Conservation (phyloP, 92 coral and sea anemone species). For the Phymanthus crucifer region DNA sequence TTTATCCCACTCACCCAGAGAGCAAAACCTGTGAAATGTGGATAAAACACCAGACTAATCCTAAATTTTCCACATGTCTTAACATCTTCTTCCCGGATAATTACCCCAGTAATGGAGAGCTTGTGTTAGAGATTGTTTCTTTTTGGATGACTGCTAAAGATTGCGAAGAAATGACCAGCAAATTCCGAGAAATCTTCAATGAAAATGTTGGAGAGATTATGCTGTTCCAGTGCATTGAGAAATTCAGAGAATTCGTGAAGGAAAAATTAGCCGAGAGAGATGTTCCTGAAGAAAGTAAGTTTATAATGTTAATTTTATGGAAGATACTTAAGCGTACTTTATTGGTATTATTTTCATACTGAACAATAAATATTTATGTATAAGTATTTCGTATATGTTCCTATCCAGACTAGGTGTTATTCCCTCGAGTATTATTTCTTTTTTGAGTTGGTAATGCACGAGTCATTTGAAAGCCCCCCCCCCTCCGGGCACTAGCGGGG, state of each 20-base stretch:
- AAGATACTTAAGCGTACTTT: too few relatives aligned
- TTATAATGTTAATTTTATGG: neutral
- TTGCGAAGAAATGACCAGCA: conserved; percentile 50
- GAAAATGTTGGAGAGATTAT: conserved; percentile 74
- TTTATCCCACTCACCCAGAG: conserved; percentile 66
- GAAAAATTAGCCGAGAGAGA: conserved; percentile 42
- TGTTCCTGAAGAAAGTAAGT: neutral
- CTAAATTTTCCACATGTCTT: conserved; percentile 72
- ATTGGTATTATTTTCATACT: too few relatives aligned
- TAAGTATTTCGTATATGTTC: too few relatives aligned
- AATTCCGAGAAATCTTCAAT: conserved; percentile 54
- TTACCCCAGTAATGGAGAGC: conserved; percentile 74
- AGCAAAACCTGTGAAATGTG: conserved; percentile 78
- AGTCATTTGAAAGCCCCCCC: too few relatives aligned
- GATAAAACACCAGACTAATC: conserved; percentile 52
- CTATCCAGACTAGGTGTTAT: neutral
- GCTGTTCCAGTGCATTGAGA: conserved; percentile 86
- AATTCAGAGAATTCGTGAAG: conserved; percentile 72
- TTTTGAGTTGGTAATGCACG: too few relatives aligned
- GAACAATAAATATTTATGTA: too few relatives aligned
- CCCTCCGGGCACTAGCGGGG: too few relatives aligned
- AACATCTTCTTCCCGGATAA: conserved; percentile 73
- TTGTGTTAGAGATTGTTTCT: conserved; percentile 82
- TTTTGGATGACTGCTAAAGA: conserved; percentile 74
- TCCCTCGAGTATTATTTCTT: neutral